These are phyloP conservation scores for Acanthurus leucopareius DNA, from an alignment of 2,797 vertebrate species.

Conservation along the genomic window DNA sequence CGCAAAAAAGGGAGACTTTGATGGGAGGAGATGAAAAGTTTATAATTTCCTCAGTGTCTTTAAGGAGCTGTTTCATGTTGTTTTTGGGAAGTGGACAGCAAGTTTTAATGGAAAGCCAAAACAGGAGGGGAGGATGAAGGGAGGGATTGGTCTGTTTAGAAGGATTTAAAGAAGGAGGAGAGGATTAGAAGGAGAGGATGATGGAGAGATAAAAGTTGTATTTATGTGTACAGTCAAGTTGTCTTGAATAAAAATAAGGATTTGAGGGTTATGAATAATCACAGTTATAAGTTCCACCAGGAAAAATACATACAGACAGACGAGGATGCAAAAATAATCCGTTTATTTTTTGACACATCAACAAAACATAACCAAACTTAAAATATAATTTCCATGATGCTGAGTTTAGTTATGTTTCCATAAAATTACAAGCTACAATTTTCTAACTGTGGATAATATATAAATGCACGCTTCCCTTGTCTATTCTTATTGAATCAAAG, in stretches of 20 bases:
- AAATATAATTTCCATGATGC: conserved; percentile 15
- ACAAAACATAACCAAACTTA: conserved; percentile 3
- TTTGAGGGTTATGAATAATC: conserved; percentile 21
- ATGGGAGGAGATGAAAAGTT: conserved; percentile 59
- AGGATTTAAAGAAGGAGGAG: conserved; percentile 25
- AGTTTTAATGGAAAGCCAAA: conserved; percentile 53
- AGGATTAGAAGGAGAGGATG: conserved; percentile 23
- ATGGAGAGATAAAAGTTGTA: conserved; percentile 8
- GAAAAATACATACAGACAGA: not conserved
- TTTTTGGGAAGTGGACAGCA: conserved; percentile 56
- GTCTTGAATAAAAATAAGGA: conserved; percentile 11
- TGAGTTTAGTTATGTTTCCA: conserved; percentile 33
- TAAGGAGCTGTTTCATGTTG: conserved; percentile 55
- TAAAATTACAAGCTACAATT: conserved; percentile 17
- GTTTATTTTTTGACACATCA: conserved; percentile 3
- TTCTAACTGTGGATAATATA: conserved; percentile 22
- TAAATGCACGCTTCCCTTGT: conserved; percentile 13
- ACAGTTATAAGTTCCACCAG: not conserved
- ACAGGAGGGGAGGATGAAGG: conserved; percentile 13
- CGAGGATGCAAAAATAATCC: not conserved
- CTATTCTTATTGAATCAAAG: conserved; percentile 31
- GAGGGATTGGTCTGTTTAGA: conserved; percentile 5
- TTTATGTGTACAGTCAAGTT: not conserved
- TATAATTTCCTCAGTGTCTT: conserved; percentile 59
- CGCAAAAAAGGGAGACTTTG: conserved; percentile 43